Evolutionary conservation across 2,113 vertebrate genomes (phyloP).

Genomic region (Hemiprocne comata): DNA sequence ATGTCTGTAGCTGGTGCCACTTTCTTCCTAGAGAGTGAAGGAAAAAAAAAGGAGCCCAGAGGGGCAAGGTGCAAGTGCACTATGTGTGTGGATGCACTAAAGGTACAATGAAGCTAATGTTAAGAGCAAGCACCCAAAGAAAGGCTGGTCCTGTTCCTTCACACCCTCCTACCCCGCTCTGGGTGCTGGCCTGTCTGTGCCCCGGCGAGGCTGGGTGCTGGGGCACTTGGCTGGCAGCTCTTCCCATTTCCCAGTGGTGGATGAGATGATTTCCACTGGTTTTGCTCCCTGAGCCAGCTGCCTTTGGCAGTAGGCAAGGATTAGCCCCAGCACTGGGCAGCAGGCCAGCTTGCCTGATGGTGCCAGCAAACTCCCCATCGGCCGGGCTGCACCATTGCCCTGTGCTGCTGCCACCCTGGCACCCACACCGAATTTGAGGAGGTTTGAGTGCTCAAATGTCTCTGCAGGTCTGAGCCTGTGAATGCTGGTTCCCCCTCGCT

Average conservation of each 20-base stretch:
- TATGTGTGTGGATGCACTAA: neutral
- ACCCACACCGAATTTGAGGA: neutral
- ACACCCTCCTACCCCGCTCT: fast-evolving
- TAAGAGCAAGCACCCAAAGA: neutral
- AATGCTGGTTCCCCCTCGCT: neutral
- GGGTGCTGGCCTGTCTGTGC: neutral
- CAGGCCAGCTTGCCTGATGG: too few species aligned
- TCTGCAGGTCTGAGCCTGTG: neutral
- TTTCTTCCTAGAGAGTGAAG: neutral
- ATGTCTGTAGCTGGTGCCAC: neutral
- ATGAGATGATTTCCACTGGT: fast-evolving
- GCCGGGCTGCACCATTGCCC: neutral
- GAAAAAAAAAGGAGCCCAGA: neutral
- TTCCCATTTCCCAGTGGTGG: neutral
- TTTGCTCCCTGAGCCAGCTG: fast-evolving
- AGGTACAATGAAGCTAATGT: neutral
- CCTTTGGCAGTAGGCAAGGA: neutral
- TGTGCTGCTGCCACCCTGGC: fast-evolving
- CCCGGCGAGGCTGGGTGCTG: neutral
- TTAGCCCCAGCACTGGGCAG: neutral
- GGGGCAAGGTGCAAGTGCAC: neutral
- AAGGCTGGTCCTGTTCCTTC: neutral
- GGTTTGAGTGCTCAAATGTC: neutral
- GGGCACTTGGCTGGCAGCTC: neutral
- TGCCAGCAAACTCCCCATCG: neutral